phyloP scores from a whole-genome alignment of 1,140 invertebrate genomes.

The Portunus trituberculatus region DNA sequence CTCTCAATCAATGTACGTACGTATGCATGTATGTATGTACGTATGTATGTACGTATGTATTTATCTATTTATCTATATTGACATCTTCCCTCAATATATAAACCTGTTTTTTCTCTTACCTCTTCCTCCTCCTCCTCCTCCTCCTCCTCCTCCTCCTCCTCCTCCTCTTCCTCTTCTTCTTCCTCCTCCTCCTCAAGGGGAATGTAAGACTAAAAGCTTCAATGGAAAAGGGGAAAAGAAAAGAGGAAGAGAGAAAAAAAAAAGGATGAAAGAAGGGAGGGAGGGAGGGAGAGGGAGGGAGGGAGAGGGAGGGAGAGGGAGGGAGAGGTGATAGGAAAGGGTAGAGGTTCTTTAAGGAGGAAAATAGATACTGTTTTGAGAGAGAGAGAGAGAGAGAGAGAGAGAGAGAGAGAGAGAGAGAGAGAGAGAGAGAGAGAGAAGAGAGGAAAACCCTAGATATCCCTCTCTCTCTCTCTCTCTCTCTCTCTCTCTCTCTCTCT shows the following conservation, averaged over 20 bases:
- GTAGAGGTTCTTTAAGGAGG: no score
- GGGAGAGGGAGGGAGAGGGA: background rate
- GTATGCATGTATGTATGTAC: conserved; percentile 52
- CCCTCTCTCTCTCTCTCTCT: no score
- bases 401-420: no score
- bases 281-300: background rate
- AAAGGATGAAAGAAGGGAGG: background rate
- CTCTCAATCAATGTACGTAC: background rate
- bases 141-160: background rate
- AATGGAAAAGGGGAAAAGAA: background rate
- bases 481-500: no score
- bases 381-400: no score
- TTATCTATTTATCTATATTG: conserved; percentile 26
- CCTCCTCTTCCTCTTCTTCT: background rate
- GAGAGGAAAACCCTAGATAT: no score
- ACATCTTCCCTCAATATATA: background rate
- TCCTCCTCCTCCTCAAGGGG: no score
- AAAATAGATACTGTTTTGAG: no score
- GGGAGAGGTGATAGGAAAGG: no score
- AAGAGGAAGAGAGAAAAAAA: background rate
- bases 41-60: conserved; percentile 45
- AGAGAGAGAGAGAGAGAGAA: no score
- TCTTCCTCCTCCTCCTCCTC: background rate
- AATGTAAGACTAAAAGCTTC: background rate
- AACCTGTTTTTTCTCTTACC: background rate